phyloP scores from a whole-genome alignment of 2,888 invertebrate species.

The Bombylius discolor region DNA sequence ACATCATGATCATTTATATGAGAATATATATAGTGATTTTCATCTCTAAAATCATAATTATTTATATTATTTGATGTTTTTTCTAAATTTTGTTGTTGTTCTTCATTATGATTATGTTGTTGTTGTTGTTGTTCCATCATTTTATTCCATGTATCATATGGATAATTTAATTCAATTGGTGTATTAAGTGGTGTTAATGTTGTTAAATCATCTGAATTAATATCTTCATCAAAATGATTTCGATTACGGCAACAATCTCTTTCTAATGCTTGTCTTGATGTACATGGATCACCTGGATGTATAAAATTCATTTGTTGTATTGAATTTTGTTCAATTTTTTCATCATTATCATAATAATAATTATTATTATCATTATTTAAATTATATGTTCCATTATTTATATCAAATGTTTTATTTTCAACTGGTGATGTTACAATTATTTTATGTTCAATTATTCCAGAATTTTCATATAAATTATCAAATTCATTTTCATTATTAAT shows the following conservation, averaged over 20 bases:
- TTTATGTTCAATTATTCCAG: not conserved
- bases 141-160: constrained; percentile 17
- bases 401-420: constrained; percentile 10
- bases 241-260: constrained; percentile 3
- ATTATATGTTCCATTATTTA: constrained; percentile 11
- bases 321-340: not conserved
- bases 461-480: not conserved
- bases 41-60: constrained; percentile 1
- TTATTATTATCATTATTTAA: not conserved
- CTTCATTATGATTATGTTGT: too few species aligned
- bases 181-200: constrained; percentile 20
- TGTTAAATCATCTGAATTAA: constrained; percentile 16
- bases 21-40: constrained; percentile 16
- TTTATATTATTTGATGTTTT: not conserved
- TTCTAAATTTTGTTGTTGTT: too few species aligned
- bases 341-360: not conserved
- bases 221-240: constrained; percentile 9
- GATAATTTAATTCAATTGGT: constrained; percentile 18
- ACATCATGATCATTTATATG: constrained; percentile 4
- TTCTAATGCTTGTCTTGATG: constrained; percentile 14
- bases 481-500: not conserved
- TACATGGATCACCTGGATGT: constrained; percentile 13
- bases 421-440: not conserved
- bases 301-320: not conserved
- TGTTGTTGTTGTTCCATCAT: constrained; percentile 1